Conservation (phyloP, 2,888 invertebrate species). For the Calameuta filiformis region DNA sequence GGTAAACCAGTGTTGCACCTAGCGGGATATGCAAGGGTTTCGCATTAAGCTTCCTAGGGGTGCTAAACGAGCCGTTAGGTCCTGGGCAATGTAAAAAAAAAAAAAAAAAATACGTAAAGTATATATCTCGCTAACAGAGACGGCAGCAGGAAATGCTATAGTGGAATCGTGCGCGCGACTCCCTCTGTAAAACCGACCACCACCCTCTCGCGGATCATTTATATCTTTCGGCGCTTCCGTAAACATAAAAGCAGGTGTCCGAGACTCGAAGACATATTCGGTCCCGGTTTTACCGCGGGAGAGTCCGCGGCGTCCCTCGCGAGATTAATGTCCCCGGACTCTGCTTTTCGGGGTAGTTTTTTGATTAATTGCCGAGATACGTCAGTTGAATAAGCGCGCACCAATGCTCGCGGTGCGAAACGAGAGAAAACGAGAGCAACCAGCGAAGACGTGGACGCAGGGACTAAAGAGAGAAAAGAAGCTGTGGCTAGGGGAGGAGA, state of each 20-base stretch:
- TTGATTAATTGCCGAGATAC: slow-evolving; percentile 25
- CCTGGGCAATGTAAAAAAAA: not conserved
- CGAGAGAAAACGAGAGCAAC: slow-evolving; percentile 6
- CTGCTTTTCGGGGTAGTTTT: slow-evolving; percentile 18
- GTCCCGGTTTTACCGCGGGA: not conserved
- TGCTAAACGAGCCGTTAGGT: not conserved
- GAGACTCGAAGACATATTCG: slow-evolving; percentile 18
- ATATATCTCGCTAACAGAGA: not conserved
- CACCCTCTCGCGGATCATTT: slow-evolving; percentile 5
- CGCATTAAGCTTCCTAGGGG: not conserved
- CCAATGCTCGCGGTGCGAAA: slow-evolving; percentile 10
- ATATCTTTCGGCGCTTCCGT: slow-evolving; percentile 11
- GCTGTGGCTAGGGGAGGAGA: not conserved
- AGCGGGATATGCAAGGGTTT: not conserved
- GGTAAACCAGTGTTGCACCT: not conserved
- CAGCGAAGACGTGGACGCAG: not conserved
- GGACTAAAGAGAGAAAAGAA: not conserved
- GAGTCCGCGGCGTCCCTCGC: slow-evolving; percentile 1
- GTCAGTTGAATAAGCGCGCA: slow-evolving; percentile 21
- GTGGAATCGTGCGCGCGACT: not conserved
- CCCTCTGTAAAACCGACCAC: not conserved
- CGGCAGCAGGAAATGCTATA: not conserved
- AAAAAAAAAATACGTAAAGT: not conserved
- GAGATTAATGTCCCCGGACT: slow-evolving; percentile 23
- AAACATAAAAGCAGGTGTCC: slow-evolving; percentile 3